Base-by-base conservation (phyloP, 2,113 vertebrate genomes). In the Calidris pugnax region DNA sequence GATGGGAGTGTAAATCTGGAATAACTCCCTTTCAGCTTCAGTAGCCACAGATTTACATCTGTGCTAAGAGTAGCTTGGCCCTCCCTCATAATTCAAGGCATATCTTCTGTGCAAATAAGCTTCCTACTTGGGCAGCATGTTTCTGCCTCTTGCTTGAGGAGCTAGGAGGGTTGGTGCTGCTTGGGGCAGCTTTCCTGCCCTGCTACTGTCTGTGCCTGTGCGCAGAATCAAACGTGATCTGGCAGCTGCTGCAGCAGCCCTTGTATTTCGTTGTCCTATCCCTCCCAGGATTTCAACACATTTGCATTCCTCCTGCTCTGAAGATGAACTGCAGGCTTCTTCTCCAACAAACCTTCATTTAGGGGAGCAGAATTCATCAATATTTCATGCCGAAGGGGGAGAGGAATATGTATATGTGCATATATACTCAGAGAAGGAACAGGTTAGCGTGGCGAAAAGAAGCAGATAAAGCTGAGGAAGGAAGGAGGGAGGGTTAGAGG, bases 291-390 rank as follows among this genome's bases (percentile, higher is more conserved):
- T 95, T 95, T 89, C 67, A 92, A 78, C 47, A 73, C 82, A 94
- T 97, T 94, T 91, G 76, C 57, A 92, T 93, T 96, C 88, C 73
- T 91, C 63, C 57, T 82, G 51, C 68, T 66, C 94, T 87, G 66
- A 97, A 96, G 86, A 79, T 66, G 63, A 97, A 90, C 81, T 90
- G 80, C 64, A 81, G 83, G 73, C 84, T 96, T 27, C 90, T 82
- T 68, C 89, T 77, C 90, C 89, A 93, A 74, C 84, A 93, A 91
- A 50, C 83, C 85, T 80, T 89, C 57, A 88, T 94, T 90, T 91
- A 73, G 83, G 90, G 95, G 89, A 93, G 89, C 72, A 97, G 87
- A 69, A 94, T 94, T 97, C 93, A 97, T 97, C 94, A 95, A 91
- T 97, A 97, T 97, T 98, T 96, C 89, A 97, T 57, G 51, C 89